A percentile compares a stretch with the other conserved stretches of the same genome.
Evolutionary conservation across 2,113 vertebrate genomes (phyloP).

Genomic region (rabbit (Oryctolagus cuniculus)): mOryCun1.1 NC_091443.1:25910501-25911000

Average conservation of each 20-base stretch:
- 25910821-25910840: not conserved
- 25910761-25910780: not conserved
- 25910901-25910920: constrained; percentile 41
- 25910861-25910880: constrained; percentile 25
- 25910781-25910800: constrained; percentile 3
- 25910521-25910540: not conserved
- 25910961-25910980: constrained; percentile 1
- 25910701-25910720: not conserved
- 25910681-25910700: not conserved
- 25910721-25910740: not conserved
- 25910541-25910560: not conserved
- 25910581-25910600: constrained; percentile 2
- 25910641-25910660: not conserved
- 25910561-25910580: constrained; percentile 42
- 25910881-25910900: not conserved
- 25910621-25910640: not conserved
- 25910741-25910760: not conserved
- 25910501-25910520: not conserved
- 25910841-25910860: constrained; percentile 30
- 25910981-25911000: constrained; percentile 33
- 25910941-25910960: constrained; percentile 31
- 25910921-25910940: constrained; percentile 13
- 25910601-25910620: constrained; percentile 42
- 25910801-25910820: not conserved
- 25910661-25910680: not conserved